These are phyloP conservation scores for Macrophya alboannulata DNA, from an alignment of 2,888 invertebrate genomes.

Conservation along the genomic window DNA sequence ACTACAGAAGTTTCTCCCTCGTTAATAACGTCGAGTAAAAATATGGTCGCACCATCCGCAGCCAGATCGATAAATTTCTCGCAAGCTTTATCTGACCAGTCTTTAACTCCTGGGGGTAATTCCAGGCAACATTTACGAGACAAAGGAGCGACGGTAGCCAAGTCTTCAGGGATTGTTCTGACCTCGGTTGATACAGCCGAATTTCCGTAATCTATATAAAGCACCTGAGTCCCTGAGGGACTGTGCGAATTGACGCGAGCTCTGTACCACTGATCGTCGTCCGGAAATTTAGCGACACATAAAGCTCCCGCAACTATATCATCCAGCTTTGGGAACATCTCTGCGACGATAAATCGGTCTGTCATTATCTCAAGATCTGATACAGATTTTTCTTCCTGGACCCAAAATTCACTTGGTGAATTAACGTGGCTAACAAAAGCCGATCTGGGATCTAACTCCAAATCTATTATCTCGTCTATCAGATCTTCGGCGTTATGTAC, in stretches of 20 bases:
- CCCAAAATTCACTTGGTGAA: slow-evolving; percentile 88
- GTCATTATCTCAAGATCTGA: slow-evolving; percentile 84
- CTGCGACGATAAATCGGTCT: slow-evolving; percentile 82
- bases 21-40: slow-evolving; percentile 81
- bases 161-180: slow-evolving; percentile 83
- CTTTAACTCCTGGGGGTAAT: slow-evolving; percentile 79
- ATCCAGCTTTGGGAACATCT: slow-evolving; percentile 81
- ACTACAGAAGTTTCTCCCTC: slow-evolving; percentile 85
- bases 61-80: slow-evolving; percentile 76
- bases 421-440: slow-evolving; percentile 87
- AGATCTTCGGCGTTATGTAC: slow-evolving; percentile 68
- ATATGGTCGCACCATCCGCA: slow-evolving; percentile 81
- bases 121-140: slow-evolving; percentile 85
- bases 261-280: slow-evolving; percentile 87
- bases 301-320: slow-evolving; percentile 84
- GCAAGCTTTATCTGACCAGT: slow-evolving; percentile 78
- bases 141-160: slow-evolving; percentile 83
- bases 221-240: slow-evolving; percentile 83
- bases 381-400: slow-evolving; percentile 86
- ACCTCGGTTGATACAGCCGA: slow-evolving; percentile 84
- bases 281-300: slow-evolving; percentile 86
- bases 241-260: slow-evolving; percentile 84
- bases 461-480: slow-evolving; percentile 72
- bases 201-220: slow-evolving; percentile 88
- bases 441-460: slow-evolving; percentile 79